Evolutionary conservation across 2,888 invertebrate genomes (phyloP).

Genomic region (Drosophila leonis): DNA sequence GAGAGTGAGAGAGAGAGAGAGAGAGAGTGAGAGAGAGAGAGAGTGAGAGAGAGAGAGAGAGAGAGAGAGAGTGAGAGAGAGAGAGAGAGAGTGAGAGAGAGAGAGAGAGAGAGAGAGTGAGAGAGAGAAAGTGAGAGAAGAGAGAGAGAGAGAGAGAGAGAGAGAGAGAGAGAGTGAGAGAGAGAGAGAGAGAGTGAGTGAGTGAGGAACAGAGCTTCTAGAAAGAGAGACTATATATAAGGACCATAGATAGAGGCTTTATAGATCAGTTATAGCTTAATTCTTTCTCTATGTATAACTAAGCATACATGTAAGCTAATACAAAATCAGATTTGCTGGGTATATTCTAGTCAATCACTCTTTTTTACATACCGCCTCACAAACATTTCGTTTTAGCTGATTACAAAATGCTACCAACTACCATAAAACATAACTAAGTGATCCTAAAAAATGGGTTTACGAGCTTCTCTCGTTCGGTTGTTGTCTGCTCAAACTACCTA

Average conservation of each 20-base stretch:
- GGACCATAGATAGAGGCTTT: neutral
- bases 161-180: neutral
- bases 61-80: neutral
- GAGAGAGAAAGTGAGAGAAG: too few species aligned
- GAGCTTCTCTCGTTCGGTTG: slow-evolving; percentile 15
- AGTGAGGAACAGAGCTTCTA: too few species aligned
- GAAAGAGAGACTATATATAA: neutral
- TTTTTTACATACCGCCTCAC: neutral
- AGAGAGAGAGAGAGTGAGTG: neutral
- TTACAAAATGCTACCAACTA: slow-evolving; percentile 2
- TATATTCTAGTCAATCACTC: neutral
- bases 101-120: neutral
- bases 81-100: neutral
- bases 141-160: neutral
- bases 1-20: neutral
- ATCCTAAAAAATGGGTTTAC: slow-evolving; percentile 30
- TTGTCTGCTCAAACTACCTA: slow-evolving; percentile 34
- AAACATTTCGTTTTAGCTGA: slow-evolving; percentile 26
- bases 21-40: neutral
- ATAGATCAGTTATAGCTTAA: neutral
- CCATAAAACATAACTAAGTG: slow-evolving; percentile 22
- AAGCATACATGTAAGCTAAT: neutral
- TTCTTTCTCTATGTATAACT: neutral
- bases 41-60: neutral
- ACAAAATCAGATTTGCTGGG: neutral